Conservation (phyloP, 2,113 vertebrate species). For the Procavia capensis region DNA sequence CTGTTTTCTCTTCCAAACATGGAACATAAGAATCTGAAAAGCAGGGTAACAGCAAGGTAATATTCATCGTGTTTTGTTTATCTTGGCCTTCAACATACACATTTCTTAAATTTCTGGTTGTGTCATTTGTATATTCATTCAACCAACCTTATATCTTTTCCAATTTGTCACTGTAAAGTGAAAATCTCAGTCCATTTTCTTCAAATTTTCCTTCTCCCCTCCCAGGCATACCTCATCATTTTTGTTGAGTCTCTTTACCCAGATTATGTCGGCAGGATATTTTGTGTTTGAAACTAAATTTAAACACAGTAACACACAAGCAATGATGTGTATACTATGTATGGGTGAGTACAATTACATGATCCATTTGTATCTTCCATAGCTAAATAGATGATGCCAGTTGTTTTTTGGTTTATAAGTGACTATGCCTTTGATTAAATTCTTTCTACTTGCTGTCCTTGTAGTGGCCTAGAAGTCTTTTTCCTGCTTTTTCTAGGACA, state of each 20-base stretch:
- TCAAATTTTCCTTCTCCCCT: conserved; percentile 38
- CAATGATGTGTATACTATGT: conserved; percentile 61
- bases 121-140: conserved; percentile 59
- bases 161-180: conserved; percentile 48
- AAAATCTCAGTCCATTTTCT: conserved; percentile 46
- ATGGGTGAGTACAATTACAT: conserved; percentile 60
- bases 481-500: conserved; percentile 7
- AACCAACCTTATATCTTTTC: conserved; percentile 50
- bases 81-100: conserved; percentile 60
- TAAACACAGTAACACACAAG: conserved; percentile 64
- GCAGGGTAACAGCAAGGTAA: conserved; percentile 51
- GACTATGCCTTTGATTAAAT: conserved; percentile 66
- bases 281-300: conserved; percentile 73
- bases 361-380: conserved; percentile 59
- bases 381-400: conserved; percentile 50
- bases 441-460: conserved; percentile 44
- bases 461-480: background rate
- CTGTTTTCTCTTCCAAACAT: conserved; percentile 71
- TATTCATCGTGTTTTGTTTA: conserved; percentile 61
- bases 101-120: conserved; percentile 54
- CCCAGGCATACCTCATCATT: conserved; percentile 47
- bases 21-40: conserved; percentile 43
- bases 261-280: conserved; percentile 7
- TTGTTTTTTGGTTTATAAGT: conserved; percentile 65
- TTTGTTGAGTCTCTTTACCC: conserved; percentile 60